These are phyloP conservation scores for Formicarius rufipectus DNA, from an alignment of 2,113 vertebrate genomes.

Conservation along the genomic window DNA sequence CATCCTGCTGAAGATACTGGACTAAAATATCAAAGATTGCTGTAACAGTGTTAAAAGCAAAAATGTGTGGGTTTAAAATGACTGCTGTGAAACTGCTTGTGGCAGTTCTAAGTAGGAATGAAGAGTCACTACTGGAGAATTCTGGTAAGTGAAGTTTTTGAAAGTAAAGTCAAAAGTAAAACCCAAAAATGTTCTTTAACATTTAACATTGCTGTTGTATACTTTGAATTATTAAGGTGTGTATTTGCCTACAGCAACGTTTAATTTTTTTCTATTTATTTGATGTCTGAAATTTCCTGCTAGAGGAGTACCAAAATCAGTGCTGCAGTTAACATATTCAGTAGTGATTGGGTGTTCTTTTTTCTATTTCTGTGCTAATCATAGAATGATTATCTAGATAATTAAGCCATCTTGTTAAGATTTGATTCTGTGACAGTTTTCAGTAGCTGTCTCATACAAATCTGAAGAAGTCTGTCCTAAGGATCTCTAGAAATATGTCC, in stretches of 20 bases:
- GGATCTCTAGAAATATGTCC: neutral
- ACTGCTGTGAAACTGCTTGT: neutral
- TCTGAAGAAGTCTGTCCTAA: neutral
- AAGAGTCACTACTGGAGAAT: neutral
- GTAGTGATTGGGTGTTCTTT: neutral
- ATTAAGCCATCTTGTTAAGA: neutral
- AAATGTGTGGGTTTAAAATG: neutral
- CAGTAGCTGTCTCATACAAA: neutral
- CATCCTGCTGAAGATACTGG: neutral
- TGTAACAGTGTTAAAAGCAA: neutral
- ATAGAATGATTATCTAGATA: neutral
- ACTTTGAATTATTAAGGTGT: neutral
- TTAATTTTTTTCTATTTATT: neutral
- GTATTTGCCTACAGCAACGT: neutral
- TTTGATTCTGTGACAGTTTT: neutral
- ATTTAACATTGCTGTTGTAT: neutral
- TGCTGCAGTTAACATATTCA: neutral
- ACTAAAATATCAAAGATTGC: neutral
- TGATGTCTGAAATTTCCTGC: neutral
- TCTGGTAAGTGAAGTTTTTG: neutral
- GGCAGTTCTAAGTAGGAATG: neutral
- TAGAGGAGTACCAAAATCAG: neutral
- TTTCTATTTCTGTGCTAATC: neutral
- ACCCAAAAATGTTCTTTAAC: neutral
- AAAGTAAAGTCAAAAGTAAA: neutral